Evolutionary conservation across 2,888 invertebrate genomes (phyloP), one percentile per base, ranked within the genome.

Genomic region (Trisateles emortualis): DNA sequence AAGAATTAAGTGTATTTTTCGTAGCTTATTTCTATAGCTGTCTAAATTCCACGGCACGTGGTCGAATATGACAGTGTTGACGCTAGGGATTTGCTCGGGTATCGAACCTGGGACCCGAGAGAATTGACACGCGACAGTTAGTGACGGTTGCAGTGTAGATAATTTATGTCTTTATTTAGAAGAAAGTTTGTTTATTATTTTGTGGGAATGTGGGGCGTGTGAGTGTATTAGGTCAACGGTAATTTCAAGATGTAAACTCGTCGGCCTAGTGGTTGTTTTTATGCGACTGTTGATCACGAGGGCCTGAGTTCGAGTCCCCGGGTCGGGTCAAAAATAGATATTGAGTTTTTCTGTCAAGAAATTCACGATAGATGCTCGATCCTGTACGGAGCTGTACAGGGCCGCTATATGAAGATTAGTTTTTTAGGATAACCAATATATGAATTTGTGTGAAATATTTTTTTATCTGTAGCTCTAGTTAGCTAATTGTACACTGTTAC

Each of bases 51-150:
- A 5, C 17, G 51, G 41, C 71, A 68, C 71, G 72, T 69, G 71
- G 40, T 51, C n/a, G 40, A 8, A 47, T 33, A 46, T 60, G 59
- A 62, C 62, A 60, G 54, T 68, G 66, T 64, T 66, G 69, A 55
- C 73, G 47, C 71, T 52, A 53, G 71, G 73, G 71, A 71, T 60
- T 55, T 40, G 14, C 16, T 26, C 45, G 66, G 64, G 65, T 51
- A 72, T 59, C 72, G 66, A 71, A 72, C 72, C 58, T 49, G 38
- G 43, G 43, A 55, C 71, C 69, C 72, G 32, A 16, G 72, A 66
- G 71, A 48, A 66, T 61, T 47, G 64, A 9, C 72, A 71, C 71
- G 71, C 59, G 72, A 52, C 72, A 46, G 48, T 55, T 55, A 58
- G 55, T 44, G 54, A 56, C 72, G 22, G 58, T 52, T 48, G 45